Evolutionary conservation across 2,113 vertebrate genomes (phyloP).

Genomic region (Trochalopteron elliotii): DNA sequence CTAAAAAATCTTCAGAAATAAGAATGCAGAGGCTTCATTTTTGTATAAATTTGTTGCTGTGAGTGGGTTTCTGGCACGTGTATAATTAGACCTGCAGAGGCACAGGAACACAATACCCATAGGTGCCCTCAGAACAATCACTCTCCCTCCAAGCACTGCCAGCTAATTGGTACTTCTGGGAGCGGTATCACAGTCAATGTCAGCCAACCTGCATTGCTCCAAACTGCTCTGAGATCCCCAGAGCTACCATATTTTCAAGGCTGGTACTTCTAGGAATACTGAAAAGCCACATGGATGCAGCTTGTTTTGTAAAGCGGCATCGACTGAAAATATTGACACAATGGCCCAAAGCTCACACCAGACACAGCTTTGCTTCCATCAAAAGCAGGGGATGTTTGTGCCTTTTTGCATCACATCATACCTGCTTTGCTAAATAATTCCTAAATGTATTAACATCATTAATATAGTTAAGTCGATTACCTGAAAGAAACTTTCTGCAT

Average conservation of each 20-base stretch:
- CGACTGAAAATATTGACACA: not conserved
- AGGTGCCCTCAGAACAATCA: constrained; percentile 57
- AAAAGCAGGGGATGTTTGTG: not conserved
- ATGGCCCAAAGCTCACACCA: not conserved
- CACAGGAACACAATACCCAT: constrained; percentile 36
- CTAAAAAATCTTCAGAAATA: constrained; percentile 37
- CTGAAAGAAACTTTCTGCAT: not conserved
- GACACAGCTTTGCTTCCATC: not conserved
- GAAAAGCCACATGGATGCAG: constrained; percentile 14
- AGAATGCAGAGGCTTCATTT: not conserved
- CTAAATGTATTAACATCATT: not conserved
- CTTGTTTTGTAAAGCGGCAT: not conserved
- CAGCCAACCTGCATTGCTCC: constrained; percentile 26
- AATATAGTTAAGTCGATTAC: not conserved
- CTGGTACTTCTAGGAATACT: constrained; percentile 42
- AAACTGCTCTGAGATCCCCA: constrained; percentile 40
- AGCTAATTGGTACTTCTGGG: constrained; percentile 71
- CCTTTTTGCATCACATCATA: not conserved
- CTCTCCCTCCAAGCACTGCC: constrained; percentile 48
- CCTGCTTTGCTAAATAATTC: not conserved
- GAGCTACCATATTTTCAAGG: constrained; percentile 16
- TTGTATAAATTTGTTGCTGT: constrained; percentile 42
- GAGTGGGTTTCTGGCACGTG: not conserved
- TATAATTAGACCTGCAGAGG: constrained; percentile 44
- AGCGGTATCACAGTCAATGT: constrained; percentile 45